phyloP scores from a whole-genome alignment of 2,797 vertebrate genomes.

The Tapera naevia region DNA sequence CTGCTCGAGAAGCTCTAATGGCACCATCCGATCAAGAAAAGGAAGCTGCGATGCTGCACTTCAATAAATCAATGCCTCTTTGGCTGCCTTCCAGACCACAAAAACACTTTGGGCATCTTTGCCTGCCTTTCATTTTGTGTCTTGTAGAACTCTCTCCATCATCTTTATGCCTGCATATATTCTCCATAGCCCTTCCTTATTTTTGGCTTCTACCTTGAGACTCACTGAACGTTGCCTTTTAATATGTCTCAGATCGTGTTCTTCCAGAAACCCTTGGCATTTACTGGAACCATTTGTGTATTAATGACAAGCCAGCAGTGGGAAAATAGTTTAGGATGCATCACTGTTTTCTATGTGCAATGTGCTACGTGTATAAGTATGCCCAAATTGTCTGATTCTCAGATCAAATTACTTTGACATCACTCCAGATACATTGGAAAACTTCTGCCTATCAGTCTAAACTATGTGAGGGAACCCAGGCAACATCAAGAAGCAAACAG shows the following conservation, averaged over 20 bases:
- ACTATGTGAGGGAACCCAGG: not conserved
- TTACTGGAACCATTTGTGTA: not conserved
- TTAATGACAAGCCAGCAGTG: not conserved
- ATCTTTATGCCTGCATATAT: slow-evolving; percentile 39
- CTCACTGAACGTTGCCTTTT: not conserved
- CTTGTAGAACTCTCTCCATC: slow-evolving; percentile 32
- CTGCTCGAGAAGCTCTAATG: slow-evolving; percentile 37
- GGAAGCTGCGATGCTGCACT: not conserved
- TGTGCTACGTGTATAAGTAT: accelerated
- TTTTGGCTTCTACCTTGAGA: not conserved
- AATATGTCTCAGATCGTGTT: not conserved
- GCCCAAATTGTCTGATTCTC: not conserved
- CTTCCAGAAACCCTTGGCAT: not conserved
- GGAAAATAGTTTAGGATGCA: not conserved
- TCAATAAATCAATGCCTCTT: slow-evolving; percentile 54
- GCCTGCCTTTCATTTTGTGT: slow-evolving; percentile 31
- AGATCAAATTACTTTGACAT: not conserved
- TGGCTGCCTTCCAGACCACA: slow-evolving; percentile 63
- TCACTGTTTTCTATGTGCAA: not conserved
- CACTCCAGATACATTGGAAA: not conserved
- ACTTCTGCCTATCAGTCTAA: not conserved
- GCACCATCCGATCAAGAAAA: not conserved
- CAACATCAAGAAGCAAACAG: not conserved
- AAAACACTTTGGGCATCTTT: slow-evolving; percentile 41
- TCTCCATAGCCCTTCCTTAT: not conserved